These are phyloP conservation scores for Sapayoa aenigma DNA, from an alignment of 2,113 vertebrate species.

Conservation along the genomic window DNA sequence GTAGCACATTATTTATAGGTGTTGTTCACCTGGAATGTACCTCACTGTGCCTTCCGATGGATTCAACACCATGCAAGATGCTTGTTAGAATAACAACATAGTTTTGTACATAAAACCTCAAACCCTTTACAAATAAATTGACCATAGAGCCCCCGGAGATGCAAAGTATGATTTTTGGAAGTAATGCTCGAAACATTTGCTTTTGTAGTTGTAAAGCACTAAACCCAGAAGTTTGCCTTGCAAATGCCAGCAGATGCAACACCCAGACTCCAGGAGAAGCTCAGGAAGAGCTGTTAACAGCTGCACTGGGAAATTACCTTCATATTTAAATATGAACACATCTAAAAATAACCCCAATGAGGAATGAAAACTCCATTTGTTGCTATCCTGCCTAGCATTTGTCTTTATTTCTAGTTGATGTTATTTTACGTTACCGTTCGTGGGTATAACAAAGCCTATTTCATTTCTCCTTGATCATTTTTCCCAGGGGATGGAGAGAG, in stretches of 20 bases:
- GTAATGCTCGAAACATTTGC: background rate
- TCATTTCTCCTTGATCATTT: constrained; percentile 33
- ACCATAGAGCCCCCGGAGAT: background rate
- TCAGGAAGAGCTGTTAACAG: constrained; percentile 45
- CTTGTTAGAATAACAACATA: background rate
- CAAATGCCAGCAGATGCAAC: constrained; percentile 20
- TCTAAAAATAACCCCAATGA: constrained; percentile 30
- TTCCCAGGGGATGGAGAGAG: background rate
- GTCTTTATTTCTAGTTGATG: constrained; percentile 48
- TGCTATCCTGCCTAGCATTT: constrained; percentile 30
- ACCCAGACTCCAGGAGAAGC: constrained; percentile 19
- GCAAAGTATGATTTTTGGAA: background rate
- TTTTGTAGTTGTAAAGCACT: constrained; percentile 9
- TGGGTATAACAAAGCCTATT: constrained; percentile 29
- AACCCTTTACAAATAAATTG: background rate
- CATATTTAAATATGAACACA: constrained; percentile 14
- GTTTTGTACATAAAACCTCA: background rate
- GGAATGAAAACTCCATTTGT: constrained; percentile 10
- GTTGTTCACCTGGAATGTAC: background rate
- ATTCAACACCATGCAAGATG: background rate
- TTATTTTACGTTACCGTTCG: background rate
- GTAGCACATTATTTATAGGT: background rate
- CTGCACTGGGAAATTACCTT: constrained; percentile 51
- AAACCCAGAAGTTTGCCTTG: constrained; percentile 32
- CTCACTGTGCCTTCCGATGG: background rate